Percentiles rank a stretch among this genome's conserved stretches.
Conservation (phyloP, 2,797 vertebrate species). For the Chanos chanos region DNA sequence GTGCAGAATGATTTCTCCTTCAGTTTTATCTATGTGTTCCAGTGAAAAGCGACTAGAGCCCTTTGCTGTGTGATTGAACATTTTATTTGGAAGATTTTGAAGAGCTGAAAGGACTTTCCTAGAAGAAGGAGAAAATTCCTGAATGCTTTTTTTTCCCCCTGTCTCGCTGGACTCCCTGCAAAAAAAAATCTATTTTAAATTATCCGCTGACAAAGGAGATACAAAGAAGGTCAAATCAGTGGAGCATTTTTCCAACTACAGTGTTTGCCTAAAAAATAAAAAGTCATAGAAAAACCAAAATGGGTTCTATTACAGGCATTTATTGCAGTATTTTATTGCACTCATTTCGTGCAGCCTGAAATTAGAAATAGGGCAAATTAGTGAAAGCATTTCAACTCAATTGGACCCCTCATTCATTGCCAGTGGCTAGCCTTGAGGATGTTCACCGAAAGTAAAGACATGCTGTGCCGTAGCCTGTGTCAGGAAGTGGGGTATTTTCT, state of each 20-base stretch:
- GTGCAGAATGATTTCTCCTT: conserved; percentile 14
- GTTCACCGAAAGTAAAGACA: too few species aligned
- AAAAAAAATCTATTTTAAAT: conserved; percentile 19
- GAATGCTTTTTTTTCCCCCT: neutral
- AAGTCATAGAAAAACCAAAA: too few species aligned
- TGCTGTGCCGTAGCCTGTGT: too few species aligned
- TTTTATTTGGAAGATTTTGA: conserved; percentile 8
- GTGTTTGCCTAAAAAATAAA: conserved; percentile 13
- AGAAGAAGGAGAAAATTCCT: neutral
- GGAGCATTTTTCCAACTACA: conserved; percentile 27
- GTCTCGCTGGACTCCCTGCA: neutral
- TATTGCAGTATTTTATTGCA: too few species aligned
- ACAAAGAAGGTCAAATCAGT: conserved; percentile 18
- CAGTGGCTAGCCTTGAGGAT: too few species aligned
- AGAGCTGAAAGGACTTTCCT: conserved; percentile 19
- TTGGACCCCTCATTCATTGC: too few species aligned
- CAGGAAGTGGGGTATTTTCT: too few species aligned
- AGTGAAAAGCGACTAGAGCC: conserved; percentile 15
- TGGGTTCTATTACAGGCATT: too few species aligned
- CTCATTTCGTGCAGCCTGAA: too few species aligned
- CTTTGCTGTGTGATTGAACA: conserved; percentile 1
- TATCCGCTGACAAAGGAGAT: conserved; percentile 32
- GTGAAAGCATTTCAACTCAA: too few species aligned
- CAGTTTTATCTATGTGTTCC: conserved; percentile 9
- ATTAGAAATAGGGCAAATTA: too few species aligned